Base-by-base conservation (phyloP, 2,113 vertebrate genomes). In the Saccopteryx bilineata region DNA sequence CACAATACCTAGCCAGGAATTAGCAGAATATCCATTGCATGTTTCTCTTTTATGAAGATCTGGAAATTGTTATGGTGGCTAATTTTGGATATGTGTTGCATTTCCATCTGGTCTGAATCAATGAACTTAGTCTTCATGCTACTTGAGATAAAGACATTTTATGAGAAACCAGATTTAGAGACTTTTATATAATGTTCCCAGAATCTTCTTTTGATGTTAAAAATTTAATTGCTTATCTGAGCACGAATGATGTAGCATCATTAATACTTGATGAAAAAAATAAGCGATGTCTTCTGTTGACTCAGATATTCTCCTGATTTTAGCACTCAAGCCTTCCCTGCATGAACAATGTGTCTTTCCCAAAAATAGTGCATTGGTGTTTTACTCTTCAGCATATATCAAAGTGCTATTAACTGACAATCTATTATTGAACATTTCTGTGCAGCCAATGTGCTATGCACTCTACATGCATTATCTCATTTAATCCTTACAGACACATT, bases 101-200 rank as follows among this genome's bases (percentile, higher is more conserved):
- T 95, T 97, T 97, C 88, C 89, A 97, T 94, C 91, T 95, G 89
- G 91, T 83, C 72, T 94, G 69, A 97, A 97, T 96, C 95, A 96
- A 56, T 83, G 79, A 95, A 93, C 89, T 92, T 96, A 79, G 93
- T 91, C 63, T 94, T 90, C 80, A 82, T 89, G 79, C 68, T 93
- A 84, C 15, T 12, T 88, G 86, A 96, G 68, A 89, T 94, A 33
- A 69, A 94, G 96, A 92, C 69, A 92, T 92, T 96, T 92, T 90
- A 90, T 92, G 76, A 95, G 86, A 93, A 19, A 88, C 63, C 60
- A 81, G 48, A 91, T 95, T 97, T 95, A 87, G 87, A 96, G 63
- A 94, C 46, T 87, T 26, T 91, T 93, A 90, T 83, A 89, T 86
- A 93, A 87, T 91, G 50, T 93, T 96, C 75, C 52, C 33, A 95